Base-by-base conservation (phyloP, 2,888 invertebrate genomes). In the Drosophila aldrichi region DNA sequence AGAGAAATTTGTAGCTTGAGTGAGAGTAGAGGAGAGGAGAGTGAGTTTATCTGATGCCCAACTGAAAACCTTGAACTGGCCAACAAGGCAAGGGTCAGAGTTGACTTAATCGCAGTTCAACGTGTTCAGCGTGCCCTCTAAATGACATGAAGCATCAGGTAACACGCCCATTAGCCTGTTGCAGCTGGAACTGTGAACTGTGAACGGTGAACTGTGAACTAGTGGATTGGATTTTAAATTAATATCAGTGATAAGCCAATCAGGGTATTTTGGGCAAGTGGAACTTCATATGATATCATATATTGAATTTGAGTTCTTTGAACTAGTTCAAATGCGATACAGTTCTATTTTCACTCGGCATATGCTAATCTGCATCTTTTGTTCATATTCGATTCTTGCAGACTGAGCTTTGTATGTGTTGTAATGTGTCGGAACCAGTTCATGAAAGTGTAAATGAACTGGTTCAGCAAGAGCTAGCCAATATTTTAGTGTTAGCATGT, bases 151-250 rank as follows among this genome's bases (percentile, higher is more conserved):
- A 18, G 38, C 36, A n/a, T 22, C 20, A 25, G 56, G 48, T 59
- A 64, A 69, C 73, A 55, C 38, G 36, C 52, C 77, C 52, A 73
- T 77, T 77, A 69, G 65, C 78, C 77, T 75, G 62, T 56, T 49
- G 7, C 48, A 44, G 1, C 43, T 57, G 44, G 44, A 22, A 16
- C 57, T 25, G 25, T 8, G 25, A 58, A 16, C 58, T 18, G 41
- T 43, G 57, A 46, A 44, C 57, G 48, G 25, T 29, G 22, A 56
- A 20, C 14, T 18, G 41, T 43, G 57, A 46, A 44, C 57, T 36
- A n/a, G 3, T 9, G 20, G 0, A 32, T 20, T 5, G 2, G 9
- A 41, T 10, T 32, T 12, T 1, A 9, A 20, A 32, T 16, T 1
- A 14, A 25, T 25, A 10, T 51, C 8, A 20, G 10, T 29, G 10